These are phyloP conservation scores for Eptatretus burgeri DNA, from an alignment of 2,113 vertebrate species.

Conservation along the genomic window DNA sequence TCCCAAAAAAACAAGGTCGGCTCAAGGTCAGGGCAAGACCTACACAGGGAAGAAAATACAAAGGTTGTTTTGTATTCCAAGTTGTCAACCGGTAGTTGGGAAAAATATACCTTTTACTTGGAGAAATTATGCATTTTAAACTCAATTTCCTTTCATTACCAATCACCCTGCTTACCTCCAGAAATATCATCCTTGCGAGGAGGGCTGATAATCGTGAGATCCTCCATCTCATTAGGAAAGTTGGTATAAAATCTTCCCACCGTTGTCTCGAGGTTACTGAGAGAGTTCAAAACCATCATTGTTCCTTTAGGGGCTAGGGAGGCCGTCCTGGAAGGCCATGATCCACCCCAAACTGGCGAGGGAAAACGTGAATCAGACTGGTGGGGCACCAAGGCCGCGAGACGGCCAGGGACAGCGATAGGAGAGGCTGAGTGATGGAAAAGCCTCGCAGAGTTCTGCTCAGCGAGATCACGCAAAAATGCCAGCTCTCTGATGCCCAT, in stretches of 20 bases:
- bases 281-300: slow-evolving; percentile 96
- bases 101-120: too few relatives aligned
- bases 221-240: slow-evolving; percentile 84
- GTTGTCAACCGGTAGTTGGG: too few relatives aligned
- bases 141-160: too few relatives aligned
- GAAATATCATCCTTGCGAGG: slow-evolving; percentile 84
- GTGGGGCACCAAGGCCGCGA: neutral
- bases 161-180: slow-evolving; percentile 30
- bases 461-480: slow-evolving; percentile 67
- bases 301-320: slow-evolving; percentile 64
- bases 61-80: too few relatives aligned
- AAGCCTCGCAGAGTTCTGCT: slow-evolving; percentile 73
- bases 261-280: slow-evolving; percentile 82
- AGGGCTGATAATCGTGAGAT: slow-evolving; percentile 66
- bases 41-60: slow-evolving; percentile 11
- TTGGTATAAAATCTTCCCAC: slow-evolving; percentile 94
- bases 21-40: slow-evolving; percentile 95
- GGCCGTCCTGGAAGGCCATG: slow-evolving; percentile 22
- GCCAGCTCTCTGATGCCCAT: slow-evolving; percentile 81
- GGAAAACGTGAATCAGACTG: neutral
- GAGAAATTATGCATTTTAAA: too few relatives aligned
- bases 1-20: slow-evolving; percentile 85
- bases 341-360: neutral
- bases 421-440: slow-evolving; percentile 13
- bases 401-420: neutral